Percentiles rank a stretch among this genome's conserved stretches.
phyloP scores from a whole-genome alignment of 64 coral and sea anemone genomes.

The Dendronephthya gigantea region DNA sequence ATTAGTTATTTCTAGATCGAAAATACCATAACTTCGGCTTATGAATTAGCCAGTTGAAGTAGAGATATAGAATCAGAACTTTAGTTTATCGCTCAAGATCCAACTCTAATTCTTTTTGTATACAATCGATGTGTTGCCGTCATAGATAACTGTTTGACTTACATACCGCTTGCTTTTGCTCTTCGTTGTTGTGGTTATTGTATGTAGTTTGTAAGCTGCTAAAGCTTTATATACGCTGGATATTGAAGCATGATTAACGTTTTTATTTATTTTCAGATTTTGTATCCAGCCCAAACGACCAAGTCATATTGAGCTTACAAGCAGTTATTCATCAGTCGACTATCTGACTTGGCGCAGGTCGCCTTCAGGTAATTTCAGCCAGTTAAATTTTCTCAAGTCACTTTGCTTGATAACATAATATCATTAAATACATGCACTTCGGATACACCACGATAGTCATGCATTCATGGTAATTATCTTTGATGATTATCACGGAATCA shows the following conservation, averaged over 20 bases:
- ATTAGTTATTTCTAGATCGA: neutral
- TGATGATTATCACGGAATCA: too few species aligned
- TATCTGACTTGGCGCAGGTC: neutral
- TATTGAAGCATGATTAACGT: neutral
- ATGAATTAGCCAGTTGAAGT: neutral
- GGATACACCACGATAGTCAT: too few species aligned
- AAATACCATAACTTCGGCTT: neutral
- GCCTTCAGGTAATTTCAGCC: neutral
- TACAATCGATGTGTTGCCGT: too few species aligned
- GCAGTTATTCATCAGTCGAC: neutral
- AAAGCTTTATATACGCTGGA: neutral
- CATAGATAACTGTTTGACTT: too few species aligned
- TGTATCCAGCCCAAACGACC: neutral
- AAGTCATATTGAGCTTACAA: neutral
- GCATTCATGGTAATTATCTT: too few species aligned
- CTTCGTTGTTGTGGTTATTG: neutral
- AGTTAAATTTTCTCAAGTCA: too few species aligned
- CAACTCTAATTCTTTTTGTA: too few species aligned
- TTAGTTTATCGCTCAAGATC: neutral
- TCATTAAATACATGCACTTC: too few species aligned
- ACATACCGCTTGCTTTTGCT: too few species aligned
- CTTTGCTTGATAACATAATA: too few species aligned
- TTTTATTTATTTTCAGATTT: neutral
- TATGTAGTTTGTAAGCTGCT: neutral
- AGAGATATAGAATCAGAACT: neutral